Conservation (phyloP, 2,113 vertebrate species). For the Pluvialis apricaria region DNA sequence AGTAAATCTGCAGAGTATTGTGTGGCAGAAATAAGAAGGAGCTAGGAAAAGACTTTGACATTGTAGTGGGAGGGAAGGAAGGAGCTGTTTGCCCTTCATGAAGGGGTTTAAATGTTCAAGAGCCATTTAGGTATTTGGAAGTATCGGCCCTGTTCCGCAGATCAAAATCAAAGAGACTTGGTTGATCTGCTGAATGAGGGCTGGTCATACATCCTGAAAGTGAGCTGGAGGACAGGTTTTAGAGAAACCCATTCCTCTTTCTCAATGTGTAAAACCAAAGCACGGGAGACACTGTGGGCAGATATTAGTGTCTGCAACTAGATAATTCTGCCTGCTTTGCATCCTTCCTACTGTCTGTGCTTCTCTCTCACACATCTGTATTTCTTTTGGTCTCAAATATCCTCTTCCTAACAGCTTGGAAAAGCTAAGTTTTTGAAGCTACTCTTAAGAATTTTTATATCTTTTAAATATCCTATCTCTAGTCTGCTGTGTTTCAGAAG, state of each 20-base stretch:
- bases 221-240: background rate
- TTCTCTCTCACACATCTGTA: background rate
- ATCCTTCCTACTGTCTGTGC: background rate
- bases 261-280: background rate
- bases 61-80: background rate
- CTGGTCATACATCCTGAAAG: background rate
- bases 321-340: background rate
- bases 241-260: background rate
- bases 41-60: background rate
- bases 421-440: background rate
- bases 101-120: background rate
- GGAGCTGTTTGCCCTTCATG: background rate
- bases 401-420: background rate
- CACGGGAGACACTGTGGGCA: background rate
- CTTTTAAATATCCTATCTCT: slow-evolving; percentile 1
- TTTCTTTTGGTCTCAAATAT: background rate
- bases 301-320: background rate
- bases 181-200: background rate
- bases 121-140: background rate
- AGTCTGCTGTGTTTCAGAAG: slow-evolving; percentile 18
- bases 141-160: background rate
- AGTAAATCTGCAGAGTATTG: background rate
- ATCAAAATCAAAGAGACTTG: background rate
- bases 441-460: background rate
- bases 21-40: background rate